phyloP scores from a whole-genome alignment of 1,140 invertebrate species.

The Galendromus occidentalis region DNA sequence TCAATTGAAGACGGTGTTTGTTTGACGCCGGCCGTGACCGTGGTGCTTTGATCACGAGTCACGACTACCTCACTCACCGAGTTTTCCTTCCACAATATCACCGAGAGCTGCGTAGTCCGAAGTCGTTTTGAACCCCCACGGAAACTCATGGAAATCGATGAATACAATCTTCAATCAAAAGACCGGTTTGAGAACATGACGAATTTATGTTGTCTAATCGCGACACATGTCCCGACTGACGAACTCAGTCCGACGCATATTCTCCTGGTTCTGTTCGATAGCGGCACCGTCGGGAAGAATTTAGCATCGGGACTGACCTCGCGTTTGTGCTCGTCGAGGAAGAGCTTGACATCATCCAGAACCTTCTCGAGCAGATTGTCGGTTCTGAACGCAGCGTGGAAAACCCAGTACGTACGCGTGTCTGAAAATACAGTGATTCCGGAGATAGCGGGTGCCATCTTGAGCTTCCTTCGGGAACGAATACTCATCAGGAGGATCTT shows the following conservation, averaged over 20 bases:
- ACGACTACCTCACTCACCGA: not conserved
- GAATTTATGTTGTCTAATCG: too few species aligned
- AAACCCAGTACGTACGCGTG: not conserved
- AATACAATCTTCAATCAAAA: not conserved
- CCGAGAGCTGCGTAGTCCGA: not conserved
- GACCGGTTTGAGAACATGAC: too few species aligned
- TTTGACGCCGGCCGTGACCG: too few species aligned
- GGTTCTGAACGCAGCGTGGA: not conserved
- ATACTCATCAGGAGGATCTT: too few species aligned
- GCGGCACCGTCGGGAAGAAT: too few species aligned
- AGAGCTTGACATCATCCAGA: not conserved
- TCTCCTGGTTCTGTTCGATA: too few species aligned
- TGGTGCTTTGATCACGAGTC: too few species aligned
- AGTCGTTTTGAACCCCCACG: constrained; percentile 1
- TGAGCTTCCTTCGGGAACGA: too few species aligned
- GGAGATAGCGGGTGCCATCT: too few species aligned
- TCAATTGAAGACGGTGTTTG: too few species aligned
- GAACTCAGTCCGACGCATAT: too few species aligned
- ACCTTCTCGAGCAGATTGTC: not conserved
- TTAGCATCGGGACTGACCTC: not conserved
- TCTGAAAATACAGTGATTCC: not conserved
- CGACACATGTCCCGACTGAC: too few species aligned
- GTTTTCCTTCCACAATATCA: not conserved
- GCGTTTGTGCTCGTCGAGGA: constrained; percentile 7
- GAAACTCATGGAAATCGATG: constrained; percentile 6